These are phyloP conservation scores for Psilopsiagon aurifrons DNA, from an alignment of 2,113 vertebrate genomes.

Conservation along the genomic window DNA sequence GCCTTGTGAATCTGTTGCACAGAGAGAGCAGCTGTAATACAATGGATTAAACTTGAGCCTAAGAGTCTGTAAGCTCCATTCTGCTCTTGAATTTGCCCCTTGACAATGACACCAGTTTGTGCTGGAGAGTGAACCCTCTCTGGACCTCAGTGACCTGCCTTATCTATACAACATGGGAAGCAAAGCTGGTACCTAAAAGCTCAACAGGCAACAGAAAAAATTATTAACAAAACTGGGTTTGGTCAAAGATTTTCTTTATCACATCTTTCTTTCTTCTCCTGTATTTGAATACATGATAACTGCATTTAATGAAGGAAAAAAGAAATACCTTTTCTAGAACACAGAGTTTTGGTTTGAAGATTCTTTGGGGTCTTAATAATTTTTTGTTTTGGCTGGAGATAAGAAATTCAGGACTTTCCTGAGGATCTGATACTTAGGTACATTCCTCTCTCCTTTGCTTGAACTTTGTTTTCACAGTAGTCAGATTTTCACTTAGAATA, in stretches of 20 bases:
- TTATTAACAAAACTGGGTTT: background rate
- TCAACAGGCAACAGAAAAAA: background rate
- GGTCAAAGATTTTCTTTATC: background rate
- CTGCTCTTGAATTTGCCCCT: background rate
- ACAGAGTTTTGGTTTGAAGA: background rate
- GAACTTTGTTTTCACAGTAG: background rate
- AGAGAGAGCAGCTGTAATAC: background rate
- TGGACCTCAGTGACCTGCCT: background rate
- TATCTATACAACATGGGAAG: background rate
- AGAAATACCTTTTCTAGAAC: background rate
- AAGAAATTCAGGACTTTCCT: background rate
- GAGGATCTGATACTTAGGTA: background rate
- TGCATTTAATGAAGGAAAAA: background rate
- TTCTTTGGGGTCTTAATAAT: rapidly evolving
- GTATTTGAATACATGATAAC: background rate
- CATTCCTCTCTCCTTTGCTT: background rate
- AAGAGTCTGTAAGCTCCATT: background rate
- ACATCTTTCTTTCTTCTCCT: background rate
- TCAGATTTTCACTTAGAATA: background rate
- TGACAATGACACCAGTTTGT: background rate
- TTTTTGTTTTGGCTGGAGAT: background rate
- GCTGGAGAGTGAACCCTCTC: background rate
- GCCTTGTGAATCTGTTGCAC: background rate
- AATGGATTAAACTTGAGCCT: background rate
- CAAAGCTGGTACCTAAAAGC: background rate